Evolutionary conservation across 2,113 vertebrate species (phyloP), one percentile per base, ranked within the genome.

Genomic region (Anhinga rufa): DNA sequence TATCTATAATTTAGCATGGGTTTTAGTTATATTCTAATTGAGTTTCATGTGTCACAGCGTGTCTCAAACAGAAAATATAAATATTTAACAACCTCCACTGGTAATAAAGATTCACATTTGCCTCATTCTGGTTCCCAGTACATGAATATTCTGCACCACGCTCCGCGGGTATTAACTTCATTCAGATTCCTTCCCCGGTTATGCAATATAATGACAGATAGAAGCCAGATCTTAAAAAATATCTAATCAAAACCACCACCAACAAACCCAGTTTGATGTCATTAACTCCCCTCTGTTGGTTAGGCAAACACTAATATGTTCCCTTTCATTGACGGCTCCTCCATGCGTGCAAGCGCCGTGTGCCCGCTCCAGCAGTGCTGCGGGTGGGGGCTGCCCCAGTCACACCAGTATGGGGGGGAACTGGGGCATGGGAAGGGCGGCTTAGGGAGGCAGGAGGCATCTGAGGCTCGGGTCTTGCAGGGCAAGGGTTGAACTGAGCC

Each of bases 41-140:
- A 89, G 93, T 96, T 97, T 89, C 92, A 80, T 92, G 89, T 97
- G 95, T 94, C 96, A 87, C 87, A 96, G 93, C 55, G 0, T 91
- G 87, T 88, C 94, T 95, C 86, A 96, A 97, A 86, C 92, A 95
- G 94, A 96, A 97, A 97, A 95, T 88, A 97, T 93, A 97, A 97
- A 95, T 97, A 97, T 96, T 97, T 97, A 97, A 97, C 96, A 95
- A 86, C 78, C 91, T 96, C 64, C 76, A 89, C 85, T 97, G 89
- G 95, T 97, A 97, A 97, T 97, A 90, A 97, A 95, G 91, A 93
- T 91, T 97, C 95, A 77, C 90, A 94, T 96, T 97, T 92, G 87
- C 94, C 95, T 97, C 95, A 3, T 90, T 96, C 80, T 92, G 78
- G 68, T 78, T 97, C 86, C 77, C 92, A 90, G 92, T 34, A 77